Base-by-base conservation (phyloP, 2,888 invertebrate genomes). In the Agrotis exclamationis region DNA sequence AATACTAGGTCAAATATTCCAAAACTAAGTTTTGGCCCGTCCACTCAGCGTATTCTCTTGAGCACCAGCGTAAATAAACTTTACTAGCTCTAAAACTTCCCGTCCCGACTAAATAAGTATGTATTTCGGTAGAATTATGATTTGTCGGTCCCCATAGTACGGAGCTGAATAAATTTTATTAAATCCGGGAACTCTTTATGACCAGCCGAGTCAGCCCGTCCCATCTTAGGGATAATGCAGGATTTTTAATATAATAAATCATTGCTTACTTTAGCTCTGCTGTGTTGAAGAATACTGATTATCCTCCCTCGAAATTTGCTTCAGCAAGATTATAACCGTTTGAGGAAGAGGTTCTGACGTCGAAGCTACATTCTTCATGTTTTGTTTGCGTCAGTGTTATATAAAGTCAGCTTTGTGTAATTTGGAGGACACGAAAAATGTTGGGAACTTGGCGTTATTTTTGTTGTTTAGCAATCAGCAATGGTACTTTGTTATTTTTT, bases 91-190 rank as follows among this genome's bases (percentile, higher is more conserved):
- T 93, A 92, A 92, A 94, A 94, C 93, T 93, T 92, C 90, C 74
- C 91, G 90, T 87, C 89, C 91, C 90, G 91, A 93, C 94, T 94
- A 93, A 95, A 95, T 95, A 95, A 95, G 94, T 94, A 92, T 92
- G 91, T 91, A 93, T 95, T 93, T 92, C 88, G 89, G 87, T 91
- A 90, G 92, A 93, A 94, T 94, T 94, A 95, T 95, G 95, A 95
- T 95, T 95, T 95, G 94, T 95, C 91, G 93, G 92, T 91, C 93
- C 91, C 94, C 89, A 89, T 93, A 94, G 94, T 91, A 91, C 84
- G 89, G 88, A 88, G 92, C 90, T 93, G 94, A 95, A 95, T 95
- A 94, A 94, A 95, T 95, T 95, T 95, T 95, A 95, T 94, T 95
- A 95, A 95, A 95, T 94, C 94, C 92, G 89, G 90, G 92, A 92